These are phyloP conservation scores for Eurosta solidaginis DNA, from an alignment of 1,140 invertebrate genomes.

Conservation along the genomic window DNA sequence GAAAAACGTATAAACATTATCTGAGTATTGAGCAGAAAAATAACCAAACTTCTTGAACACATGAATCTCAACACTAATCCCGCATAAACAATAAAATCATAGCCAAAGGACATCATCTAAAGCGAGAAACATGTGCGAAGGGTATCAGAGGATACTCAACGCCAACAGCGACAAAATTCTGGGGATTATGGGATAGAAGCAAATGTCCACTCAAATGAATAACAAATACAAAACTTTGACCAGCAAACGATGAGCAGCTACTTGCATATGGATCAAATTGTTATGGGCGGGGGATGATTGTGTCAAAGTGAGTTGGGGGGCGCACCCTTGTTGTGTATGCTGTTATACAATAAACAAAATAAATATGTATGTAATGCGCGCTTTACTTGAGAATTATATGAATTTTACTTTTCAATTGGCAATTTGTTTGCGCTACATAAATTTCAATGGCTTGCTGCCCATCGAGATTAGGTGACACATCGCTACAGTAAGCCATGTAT, in stretches of 20 bases:
- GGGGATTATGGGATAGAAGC: not conserved
- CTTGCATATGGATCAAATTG: too few species aligned
- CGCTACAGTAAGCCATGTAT: too few species aligned
- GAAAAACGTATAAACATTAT: not conserved
- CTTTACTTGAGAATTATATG: not conserved
- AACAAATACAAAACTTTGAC: not conserved
- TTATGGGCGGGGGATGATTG: not conserved
- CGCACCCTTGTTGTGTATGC: too few species aligned
- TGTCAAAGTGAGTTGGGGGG: not conserved
- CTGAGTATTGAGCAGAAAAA: not conserved
- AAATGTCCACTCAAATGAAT: not conserved
- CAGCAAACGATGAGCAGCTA: too few species aligned
- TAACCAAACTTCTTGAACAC: slow-evolving; percentile 4
- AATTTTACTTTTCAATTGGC: slow-evolving; percentile 27
- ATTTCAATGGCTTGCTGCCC: slow-evolving; percentile 10
- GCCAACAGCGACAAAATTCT: not conserved
- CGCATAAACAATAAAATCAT: not conserved
- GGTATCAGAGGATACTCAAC: not conserved
- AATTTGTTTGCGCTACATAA: slow-evolving; percentile 24
- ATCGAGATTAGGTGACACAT: slow-evolving; percentile 25
- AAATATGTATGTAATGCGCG: too few species aligned
- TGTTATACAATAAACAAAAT: not conserved
- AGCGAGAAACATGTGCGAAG: not conserved
- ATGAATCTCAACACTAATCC: slow-evolving; percentile 11
- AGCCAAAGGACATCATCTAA: not conserved